phyloP scores from a whole-genome alignment of 2,113 vertebrate genomes.

The Alethe diademata region DNA sequence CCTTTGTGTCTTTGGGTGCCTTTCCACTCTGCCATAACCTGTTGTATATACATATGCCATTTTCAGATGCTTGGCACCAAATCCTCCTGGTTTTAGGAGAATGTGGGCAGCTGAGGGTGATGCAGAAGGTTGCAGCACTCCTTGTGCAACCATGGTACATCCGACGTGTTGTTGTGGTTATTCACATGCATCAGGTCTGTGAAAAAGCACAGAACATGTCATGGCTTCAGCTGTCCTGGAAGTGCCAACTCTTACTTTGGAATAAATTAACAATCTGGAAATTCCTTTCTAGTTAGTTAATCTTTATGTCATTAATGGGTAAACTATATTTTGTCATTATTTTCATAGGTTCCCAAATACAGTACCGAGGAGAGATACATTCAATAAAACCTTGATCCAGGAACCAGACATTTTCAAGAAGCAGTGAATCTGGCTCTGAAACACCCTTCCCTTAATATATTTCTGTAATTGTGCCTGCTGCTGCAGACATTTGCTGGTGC shows the following conservation, averaged over 20 bases:
- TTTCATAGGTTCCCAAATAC: not conserved
- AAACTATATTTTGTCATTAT: not conserved
- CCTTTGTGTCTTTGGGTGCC: not conserved
- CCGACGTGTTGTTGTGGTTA: fast-evolving
- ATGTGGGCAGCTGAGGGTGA: not conserved
- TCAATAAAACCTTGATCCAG: not conserved
- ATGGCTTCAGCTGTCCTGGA: not conserved
- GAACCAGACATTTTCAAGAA: not conserved
- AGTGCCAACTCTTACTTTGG: not conserved
- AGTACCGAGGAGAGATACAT: not conserved
- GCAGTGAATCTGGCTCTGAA: not conserved
- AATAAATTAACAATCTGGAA: not conserved
- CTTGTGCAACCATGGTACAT: not conserved
- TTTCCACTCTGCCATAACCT: not conserved
- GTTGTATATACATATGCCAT: not conserved
- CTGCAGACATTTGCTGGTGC: not conserved
- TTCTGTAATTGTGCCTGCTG: not conserved
- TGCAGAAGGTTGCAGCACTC: not conserved
- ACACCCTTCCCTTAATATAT: not conserved
- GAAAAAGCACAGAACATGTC: not conserved
- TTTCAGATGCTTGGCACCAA: not conserved
- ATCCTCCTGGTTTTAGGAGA: not conserved
- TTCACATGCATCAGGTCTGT: not conserved
- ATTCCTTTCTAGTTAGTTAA: not conserved
- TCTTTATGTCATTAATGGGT: not conserved